phyloP scores from a whole-genome alignment of 2,888 invertebrate genomes.

The Argyra leucocephala region DNA sequence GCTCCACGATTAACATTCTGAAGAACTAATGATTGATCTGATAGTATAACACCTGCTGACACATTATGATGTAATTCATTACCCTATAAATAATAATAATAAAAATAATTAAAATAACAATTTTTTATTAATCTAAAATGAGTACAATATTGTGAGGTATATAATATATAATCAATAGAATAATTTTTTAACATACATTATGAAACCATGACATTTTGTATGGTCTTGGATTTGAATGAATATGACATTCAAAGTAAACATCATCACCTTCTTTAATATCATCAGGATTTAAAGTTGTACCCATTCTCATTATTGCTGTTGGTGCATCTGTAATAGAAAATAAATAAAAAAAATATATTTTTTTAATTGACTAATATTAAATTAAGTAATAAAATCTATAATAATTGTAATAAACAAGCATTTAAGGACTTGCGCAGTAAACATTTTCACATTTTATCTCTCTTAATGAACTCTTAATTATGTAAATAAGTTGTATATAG shows the following conservation, averaged over 20 bases:
- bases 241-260: conserved; percentile 79
- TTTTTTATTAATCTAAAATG: too few species aligned
- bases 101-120: not conserved
- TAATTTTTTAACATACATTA: conserved; percentile 56
- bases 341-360: conserved; percentile 9
- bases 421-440: too few species aligned
- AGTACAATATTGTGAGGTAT: conserved; percentile 13
- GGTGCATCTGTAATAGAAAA: conserved; percentile 59
- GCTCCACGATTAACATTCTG: conserved; percentile 72
- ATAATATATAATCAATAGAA: not conserved
- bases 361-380: too few species aligned
- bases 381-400: too few species aligned
- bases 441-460: too few species aligned
- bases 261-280: conserved; percentile 85
- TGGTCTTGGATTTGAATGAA: conserved; percentile 73
- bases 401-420: too few species aligned
- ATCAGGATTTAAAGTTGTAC: conserved; percentile 71
- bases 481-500: too few species aligned
- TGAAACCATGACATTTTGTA: conserved; percentile 81
- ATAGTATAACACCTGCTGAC: conserved; percentile 70
- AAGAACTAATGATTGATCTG: conserved; percentile 76
- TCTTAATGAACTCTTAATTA: too few species aligned
- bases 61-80: conserved; percentile 74
- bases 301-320: conserved; percentile 71
- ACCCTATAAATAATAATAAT: conserved; percentile 47